Base-by-base conservation (phyloP, 2,888 invertebrate genomes). In the Arrhopalites spinosus region DNA sequence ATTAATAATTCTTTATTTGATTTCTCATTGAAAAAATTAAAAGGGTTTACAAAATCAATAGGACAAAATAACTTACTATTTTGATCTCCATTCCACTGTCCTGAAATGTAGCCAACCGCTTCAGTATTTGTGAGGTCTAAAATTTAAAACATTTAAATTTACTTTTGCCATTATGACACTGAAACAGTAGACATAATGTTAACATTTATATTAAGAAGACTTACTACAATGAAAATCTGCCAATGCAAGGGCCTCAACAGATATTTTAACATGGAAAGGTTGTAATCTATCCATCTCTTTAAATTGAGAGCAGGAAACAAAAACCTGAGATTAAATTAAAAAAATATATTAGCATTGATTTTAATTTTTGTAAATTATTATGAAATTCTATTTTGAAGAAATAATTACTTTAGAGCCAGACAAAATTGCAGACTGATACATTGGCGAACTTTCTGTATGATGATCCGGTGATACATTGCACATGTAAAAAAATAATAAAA, bases 51-150 rank as follows among this genome's bases (percentile, higher is more conserved):
- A 50, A 50, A 50, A 50, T 50, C 17, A 23, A 23, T 59, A 53
- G 11, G n/a, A n/a, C 8, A 23, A 11, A 23, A 23, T 2, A 7
- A 23, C 27, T 89, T 89, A 96, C 96, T 95, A 84, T 97, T 96
- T 78, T 91, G 90, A 85, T 94, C 94, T 73, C 94, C 91, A 86
- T 97, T 97, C 97, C 97, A 98, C 76, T 92, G 92, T 2, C 98
- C 97, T 70, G 93, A 97, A 70, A 98, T 87, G 86, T 97, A 98
- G n/a, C 98, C 98, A 84, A 94, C 94, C 17, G 96, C 94, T 88
- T 97, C 97, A 83, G 93, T 93, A 84, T 92, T 93, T n/a, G 93
- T 94, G 83, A 97, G 36, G 36, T 36, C 36, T 36, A 11, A 36
- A 36, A 36, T 7, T 36, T n/a, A n/a, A n/a, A n/a, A n/a, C n/a